A percentile compares a stretch with the other conserved stretches of the same genome.
These are phyloP conservation scores for Saccopteryx bilineata DNA, from an alignment of 2,113 vertebrate species.

Conservation along the genomic window DNA sequence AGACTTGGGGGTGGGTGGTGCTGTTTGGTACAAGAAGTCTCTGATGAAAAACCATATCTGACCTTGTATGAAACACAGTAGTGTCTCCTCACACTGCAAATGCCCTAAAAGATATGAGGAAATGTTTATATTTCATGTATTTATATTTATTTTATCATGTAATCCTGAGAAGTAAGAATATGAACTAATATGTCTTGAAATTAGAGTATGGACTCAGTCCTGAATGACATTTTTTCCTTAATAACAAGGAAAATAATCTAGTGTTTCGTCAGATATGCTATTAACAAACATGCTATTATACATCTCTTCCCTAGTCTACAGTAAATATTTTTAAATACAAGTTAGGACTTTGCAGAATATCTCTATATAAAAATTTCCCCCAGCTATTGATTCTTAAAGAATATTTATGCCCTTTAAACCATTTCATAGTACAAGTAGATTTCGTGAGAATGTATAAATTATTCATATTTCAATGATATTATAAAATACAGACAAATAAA, in stretches of 20 bases:
- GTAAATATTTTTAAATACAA: background rate
- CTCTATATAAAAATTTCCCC: background rate
- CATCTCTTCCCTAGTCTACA: background rate
- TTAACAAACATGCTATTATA: background rate
- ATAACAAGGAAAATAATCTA: background rate
- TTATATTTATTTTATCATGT: background rate
- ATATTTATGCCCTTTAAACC: background rate
- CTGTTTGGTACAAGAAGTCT: background rate
- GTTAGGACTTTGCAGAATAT: background rate
- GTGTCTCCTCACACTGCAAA: background rate
- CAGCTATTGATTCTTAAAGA: background rate
- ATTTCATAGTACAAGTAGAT: background rate
- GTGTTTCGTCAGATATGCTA: background rate
- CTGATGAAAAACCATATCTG: rapidly evolving
- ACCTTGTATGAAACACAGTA: background rate
- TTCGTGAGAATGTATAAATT: background rate
- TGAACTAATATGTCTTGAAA: background rate
- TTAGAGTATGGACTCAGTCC: background rate
- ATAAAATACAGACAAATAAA: background rate
- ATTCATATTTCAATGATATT: constrained; percentile 55
- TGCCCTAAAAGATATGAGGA: background rate
- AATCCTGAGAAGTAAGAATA: background rate
- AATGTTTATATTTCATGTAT: background rate
- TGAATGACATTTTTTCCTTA: background rate
- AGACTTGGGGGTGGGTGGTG: rapidly evolving